Percentiles rank a stretch among this genome's conserved stretches.
Evolutionary conservation across 2,113 vertebrate species (phyloP).

Genomic region (Xiphophorus maculatus): DNA sequence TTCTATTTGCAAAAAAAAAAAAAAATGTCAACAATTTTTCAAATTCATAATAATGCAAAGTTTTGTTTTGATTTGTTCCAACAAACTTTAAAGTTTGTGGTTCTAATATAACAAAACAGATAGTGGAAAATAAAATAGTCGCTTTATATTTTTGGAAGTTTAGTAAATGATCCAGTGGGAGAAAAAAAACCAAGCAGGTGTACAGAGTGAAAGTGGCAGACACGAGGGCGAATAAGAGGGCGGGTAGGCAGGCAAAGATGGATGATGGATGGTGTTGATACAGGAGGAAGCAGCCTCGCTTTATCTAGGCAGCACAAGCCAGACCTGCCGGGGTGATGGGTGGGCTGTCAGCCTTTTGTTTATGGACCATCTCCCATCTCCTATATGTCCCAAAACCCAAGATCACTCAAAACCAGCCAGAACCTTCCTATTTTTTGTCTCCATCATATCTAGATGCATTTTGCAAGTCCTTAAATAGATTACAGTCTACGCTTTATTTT

Average conservation of each 20-base stretch:
- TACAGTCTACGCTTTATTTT: conserved; percentile 36
- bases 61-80: not conserved
- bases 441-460: conserved; percentile 44
- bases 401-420: conserved; percentile 70
- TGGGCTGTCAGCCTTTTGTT: conserved; percentile 82
- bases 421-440: conserved; percentile 53
- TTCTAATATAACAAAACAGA: not conserved
- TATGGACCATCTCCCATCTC: conserved; percentile 82
- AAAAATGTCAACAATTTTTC: not conserved
- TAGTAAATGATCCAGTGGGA: conserved; percentile 15
- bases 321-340: conserved; percentile 82
- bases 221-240: conserved; percentile 45
- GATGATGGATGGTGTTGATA: conserved; percentile 84
- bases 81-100: not conserved
- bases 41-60: not conserved
- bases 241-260: conserved; percentile 66
- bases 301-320: conserved; percentile 82
- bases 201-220: conserved; percentile 54
- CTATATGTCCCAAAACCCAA: conserved; percentile 60
- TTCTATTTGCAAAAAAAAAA: no score
- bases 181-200: conserved; percentile 53
- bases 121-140: not conserved
- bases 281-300: conserved; percentile 73
- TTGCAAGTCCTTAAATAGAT: not conserved
- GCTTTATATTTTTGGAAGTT: conserved; percentile 11